Evolutionary conservation across 1,140 invertebrate species (phyloP).

Genomic region (Tetragnatha versicolor): DNA sequence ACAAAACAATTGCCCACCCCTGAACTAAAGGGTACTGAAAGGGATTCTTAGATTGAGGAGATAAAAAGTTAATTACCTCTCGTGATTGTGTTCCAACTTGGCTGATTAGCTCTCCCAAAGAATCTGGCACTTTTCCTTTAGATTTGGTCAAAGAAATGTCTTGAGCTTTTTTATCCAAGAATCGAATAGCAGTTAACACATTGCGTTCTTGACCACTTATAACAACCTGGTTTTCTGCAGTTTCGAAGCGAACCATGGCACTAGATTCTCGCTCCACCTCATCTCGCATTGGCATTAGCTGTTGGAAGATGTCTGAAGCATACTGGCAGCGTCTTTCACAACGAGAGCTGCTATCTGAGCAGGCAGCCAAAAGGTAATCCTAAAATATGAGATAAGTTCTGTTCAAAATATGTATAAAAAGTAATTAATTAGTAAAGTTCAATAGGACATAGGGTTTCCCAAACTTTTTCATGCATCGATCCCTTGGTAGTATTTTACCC

Average conservation of each 20-base stretch:
- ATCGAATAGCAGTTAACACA: constrained; percentile 37
- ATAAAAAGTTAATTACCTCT: too few relatives aligned
- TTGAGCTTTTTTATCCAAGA: constrained; percentile 42
- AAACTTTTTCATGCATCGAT: too few relatives aligned
- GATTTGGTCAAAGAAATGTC: constrained; percentile 3
- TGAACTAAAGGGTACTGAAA: too few relatives aligned
- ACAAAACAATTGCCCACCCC: too few relatives aligned
- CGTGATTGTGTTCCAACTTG: constrained; percentile 33
- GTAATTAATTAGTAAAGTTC: too few relatives aligned
- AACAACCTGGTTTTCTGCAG: constrained; percentile 23
- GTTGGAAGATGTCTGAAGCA: constrained; percentile 44
- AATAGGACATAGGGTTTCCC: too few relatives aligned
- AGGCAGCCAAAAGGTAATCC: constrained; percentile 55
- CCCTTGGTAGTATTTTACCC: too few relatives aligned
- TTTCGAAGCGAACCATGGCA: constrained; percentile 38
- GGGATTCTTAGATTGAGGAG: too few relatives aligned
- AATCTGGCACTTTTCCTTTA: neutral
- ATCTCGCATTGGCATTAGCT: constrained; percentile 41
- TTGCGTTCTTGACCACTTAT: constrained; percentile 43
- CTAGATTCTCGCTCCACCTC: constrained; percentile 52
- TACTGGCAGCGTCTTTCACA: constrained; percentile 43
- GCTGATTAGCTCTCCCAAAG: constrained; percentile 14
- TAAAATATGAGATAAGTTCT: too few relatives aligned
- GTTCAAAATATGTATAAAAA: too few relatives aligned
- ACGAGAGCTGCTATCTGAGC: constrained; percentile 14